Evolutionary conservation across 2,113 vertebrate species (phyloP), one percentile per base, ranked within the genome.

Genomic region (Phalacrocorax aristotelis): DNA sequence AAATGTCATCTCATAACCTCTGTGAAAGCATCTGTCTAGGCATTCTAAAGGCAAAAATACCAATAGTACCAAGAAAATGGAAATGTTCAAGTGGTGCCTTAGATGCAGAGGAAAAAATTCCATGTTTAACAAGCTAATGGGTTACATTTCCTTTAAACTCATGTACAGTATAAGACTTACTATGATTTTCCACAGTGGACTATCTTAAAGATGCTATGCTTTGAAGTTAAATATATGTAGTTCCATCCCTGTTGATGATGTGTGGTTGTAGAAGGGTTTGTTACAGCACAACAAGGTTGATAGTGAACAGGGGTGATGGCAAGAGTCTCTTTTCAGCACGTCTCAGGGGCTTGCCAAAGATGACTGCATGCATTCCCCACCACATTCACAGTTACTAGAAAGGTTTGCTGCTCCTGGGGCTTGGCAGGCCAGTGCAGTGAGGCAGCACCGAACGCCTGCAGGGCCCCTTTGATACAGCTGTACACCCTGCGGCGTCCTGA

Each of bases 381-480:
- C 38, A 29, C 5, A 6, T 15, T 42, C 0, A 0, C 17, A 1
- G 4, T 44, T 74, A 36, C 54, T 25, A 15, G n/a, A 29, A 68
- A 30, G 36, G 27, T 34, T 83, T 11, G 15, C 6, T 70, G 79
- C 34, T 61, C 27, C 40, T 49, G 8, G 21, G 13, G 23, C 23
- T 69, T 42, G 62, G 58, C 52, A 46, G 61, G 30, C 32, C 44
- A 49, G 69, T 34, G 75, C 30, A 29, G 57, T 19, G 44, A 85
- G 48, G 58, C 42, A 58, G 60, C 30, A 46, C 26, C 38, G 32
- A 72, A 25, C 6, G 10, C 7, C 16, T 10, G 13, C 38, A 48
- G 34, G 38, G n/a, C 30, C 27, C 57, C 54, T 38, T 49, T 13
- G 18, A 40, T 32, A 30, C 14, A 10, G 25, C 18, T 38, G 6